phyloP scores from a whole-genome alignment of 2,797 vertebrate species.

The Sciurus carolinensis region DNA sequence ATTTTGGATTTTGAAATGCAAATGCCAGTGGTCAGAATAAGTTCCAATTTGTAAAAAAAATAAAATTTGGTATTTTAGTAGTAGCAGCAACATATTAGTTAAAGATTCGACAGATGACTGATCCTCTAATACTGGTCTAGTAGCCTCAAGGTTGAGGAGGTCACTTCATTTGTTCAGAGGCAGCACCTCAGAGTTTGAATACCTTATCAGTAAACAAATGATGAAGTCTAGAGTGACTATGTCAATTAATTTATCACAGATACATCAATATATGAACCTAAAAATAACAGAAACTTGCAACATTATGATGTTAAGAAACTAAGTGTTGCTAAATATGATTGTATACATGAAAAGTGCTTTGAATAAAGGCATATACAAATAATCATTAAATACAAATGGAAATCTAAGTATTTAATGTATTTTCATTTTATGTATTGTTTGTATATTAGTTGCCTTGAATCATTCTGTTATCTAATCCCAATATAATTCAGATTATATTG shows the following conservation, averaged over 20 bases:
- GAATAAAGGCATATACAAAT: neutral
- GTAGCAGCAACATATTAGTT: neutral
- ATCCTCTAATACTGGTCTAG: neutral
- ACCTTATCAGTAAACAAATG: neutral
- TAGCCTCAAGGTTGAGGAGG: neutral
- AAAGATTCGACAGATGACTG: neutral
- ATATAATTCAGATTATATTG: neutral
- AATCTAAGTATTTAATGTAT: neutral
- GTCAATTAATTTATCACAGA: neutral
- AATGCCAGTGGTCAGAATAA: neutral
- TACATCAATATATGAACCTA: neutral
- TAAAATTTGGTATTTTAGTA: neutral
- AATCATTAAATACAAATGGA: neutral
- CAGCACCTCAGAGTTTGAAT: neutral
- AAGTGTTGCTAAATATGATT: neutral
- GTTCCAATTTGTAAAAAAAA: neutral
- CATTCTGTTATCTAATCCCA: neutral
- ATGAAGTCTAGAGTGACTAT: neutral
- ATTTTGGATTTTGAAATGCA: neutral
- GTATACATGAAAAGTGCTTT: neutral
- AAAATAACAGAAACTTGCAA: neutral
- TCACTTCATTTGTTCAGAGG: slow-evolving; percentile 20
- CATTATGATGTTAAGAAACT: neutral
- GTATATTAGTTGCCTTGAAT: neutral
- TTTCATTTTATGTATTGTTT: neutral